A percentile compares a stretch with the other conserved stretches of the same genome.
phyloP scores from a whole-genome alignment of 2,797 vertebrate genomes.

The Todus mexicanus region DNA sequence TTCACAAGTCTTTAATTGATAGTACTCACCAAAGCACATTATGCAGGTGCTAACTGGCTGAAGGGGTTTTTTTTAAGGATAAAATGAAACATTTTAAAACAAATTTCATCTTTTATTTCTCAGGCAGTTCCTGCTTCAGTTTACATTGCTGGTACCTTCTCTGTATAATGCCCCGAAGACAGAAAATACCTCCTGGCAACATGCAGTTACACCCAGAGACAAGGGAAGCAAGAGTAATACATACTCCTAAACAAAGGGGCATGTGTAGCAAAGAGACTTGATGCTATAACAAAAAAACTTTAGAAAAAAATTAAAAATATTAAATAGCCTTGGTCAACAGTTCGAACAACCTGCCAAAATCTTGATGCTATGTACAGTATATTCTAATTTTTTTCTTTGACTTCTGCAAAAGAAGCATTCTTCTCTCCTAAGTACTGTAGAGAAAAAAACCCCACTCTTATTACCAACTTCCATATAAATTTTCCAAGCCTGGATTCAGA shows the following conservation, averaged over 20 bases:
- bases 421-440: neutral
- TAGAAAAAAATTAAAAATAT: neutral
- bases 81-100: slow-evolving; percentile 52
- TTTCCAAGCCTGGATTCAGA: neutral
- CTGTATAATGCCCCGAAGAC: neutral
- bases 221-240: neutral
- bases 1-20: slow-evolving; percentile 61
- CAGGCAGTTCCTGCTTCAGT: neutral
- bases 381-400: neutral
- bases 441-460: neutral
- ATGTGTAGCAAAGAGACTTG: neutral
- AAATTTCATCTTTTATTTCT: neutral
- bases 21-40: neutral
- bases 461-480: neutral
- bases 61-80: neutral
- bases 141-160: neutral
- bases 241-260: neutral
- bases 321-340: neutral
- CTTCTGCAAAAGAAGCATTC: neutral
- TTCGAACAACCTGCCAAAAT: neutral
- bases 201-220: neutral
- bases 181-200: neutral
- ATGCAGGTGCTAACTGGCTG: slow-evolving; percentile 33
- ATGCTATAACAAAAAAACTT: neutral
- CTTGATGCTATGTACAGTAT: neutral